Evolutionary conservation across 1,140 invertebrate species (phyloP).

Genomic region (Anastrepha ludens): DNA sequence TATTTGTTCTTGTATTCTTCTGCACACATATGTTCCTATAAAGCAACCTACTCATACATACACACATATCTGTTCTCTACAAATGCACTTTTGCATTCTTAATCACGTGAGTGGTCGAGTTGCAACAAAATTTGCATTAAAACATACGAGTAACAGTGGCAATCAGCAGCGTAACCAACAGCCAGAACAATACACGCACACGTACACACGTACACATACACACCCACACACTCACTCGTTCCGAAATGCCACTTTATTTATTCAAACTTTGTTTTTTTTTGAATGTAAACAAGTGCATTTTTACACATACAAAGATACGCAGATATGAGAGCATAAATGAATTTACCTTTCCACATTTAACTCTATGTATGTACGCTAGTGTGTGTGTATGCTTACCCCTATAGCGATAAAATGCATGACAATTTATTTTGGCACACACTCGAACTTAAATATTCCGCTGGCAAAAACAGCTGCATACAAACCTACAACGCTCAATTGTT

Average conservation of each 20-base stretch:
- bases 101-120: conserved; percentile 51
- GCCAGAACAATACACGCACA: too few species aligned
- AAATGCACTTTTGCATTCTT: conserved; percentile 48
- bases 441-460: not conserved
- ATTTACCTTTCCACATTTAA: not conserved
- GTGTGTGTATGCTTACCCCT: not conserved
- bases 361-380: not conserved
- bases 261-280: not conserved
- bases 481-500: not conserved
- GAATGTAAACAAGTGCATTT: not conserved
- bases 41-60: not conserved
- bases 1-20: not conserved
- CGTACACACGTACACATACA: too few species aligned
- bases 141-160: conserved; percentile 23
- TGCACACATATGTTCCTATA: not conserved
- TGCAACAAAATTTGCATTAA: conserved; percentile 42
- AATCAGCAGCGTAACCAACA: not conserved
- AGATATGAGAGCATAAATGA: not conserved
- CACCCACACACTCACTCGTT: too few species aligned
- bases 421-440: conserved; percentile 38
- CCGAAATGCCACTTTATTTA: not conserved
- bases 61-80: not conserved
- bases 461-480: not conserved
- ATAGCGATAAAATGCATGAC: not conserved
- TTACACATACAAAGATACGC: not conserved